phyloP scores from a whole-genome alignment of 2,797 vertebrate genomes.

The Hafferia zeledoni region DNA sequence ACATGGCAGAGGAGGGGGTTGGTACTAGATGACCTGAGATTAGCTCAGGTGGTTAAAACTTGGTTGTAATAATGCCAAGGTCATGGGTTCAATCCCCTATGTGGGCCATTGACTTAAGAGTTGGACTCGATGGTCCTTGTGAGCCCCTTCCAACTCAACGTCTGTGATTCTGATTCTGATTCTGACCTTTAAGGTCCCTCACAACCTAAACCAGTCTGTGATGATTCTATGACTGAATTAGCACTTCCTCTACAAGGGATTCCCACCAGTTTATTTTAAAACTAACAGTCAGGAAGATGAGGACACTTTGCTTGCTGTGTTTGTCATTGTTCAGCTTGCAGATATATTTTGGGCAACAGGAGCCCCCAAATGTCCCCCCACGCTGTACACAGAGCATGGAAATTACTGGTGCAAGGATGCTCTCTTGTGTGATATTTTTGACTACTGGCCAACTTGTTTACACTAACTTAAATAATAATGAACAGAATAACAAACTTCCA shows the following conservation, averaged over 20 bases:
- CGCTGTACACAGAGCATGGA: background rate
- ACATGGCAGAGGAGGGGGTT: background rate
- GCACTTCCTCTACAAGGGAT: background rate
- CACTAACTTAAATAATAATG: background rate
- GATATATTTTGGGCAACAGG: background rate
- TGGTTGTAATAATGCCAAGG: no score
- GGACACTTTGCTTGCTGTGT: fast-evolving
- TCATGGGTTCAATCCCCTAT: no score
- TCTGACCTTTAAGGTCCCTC: background rate
- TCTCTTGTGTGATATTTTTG: background rate
- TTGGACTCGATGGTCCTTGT: no score
- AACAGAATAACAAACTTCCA: background rate
- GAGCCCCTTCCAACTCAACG: no score
- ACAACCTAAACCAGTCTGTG: background rate
- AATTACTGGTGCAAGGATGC: fast-evolving
- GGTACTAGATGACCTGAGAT: background rate
- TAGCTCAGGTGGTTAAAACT: no score
- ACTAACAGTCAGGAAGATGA: background rate
- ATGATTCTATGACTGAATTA: fast-evolving
- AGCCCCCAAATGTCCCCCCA: fast-evolving
- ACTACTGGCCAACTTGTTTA: background rate
- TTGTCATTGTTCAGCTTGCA: background rate
- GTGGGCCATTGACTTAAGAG: no score
- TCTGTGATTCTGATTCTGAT: no score
- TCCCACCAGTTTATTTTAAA: fast-evolving